Evolutionary conservation across 2,797 vertebrate species (phyloP), one percentile per base, ranked within the genome.

Genomic region (Pygocentrus nattereri): DNA sequence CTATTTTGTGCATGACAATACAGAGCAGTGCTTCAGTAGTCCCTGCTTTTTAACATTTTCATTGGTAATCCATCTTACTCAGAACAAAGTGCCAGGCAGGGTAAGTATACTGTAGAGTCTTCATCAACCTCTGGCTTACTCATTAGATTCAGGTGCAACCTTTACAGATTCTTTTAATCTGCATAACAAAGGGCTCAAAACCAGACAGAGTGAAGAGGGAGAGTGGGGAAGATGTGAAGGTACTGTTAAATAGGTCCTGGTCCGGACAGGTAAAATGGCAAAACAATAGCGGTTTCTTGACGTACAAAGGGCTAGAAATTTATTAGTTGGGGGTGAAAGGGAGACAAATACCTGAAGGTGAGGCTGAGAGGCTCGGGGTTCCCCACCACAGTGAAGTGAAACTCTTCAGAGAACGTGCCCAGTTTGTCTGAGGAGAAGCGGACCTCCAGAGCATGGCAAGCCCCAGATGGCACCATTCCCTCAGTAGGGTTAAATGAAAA

Each of bases 401-500:
- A 92, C 59, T 96, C 90, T 80, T 98, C 96, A 0, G 78, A 87
- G 74, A 99, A 96, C 1, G 62, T 38, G 23, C 96, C 97, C 78
- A 97, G 65, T 31, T 89, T 74, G 49, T 67, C 12, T 85, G 95
- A 93, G 31, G 84, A 86, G 90, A 98, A 97, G 76, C 85, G 88
- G 82, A 98, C 91, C 68, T 89, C 88, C 25, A 97, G 64, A 69
- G 86, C 89, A 83, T 96, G 96, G 80, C 88, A 84, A 65, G 76
- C 88, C 0, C 91, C 91, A 0, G 95, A 84, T 49, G 93, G 86
- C 31, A 98, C 79, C 11, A 91, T 84, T n/a, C 95, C 97, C 84
- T 96, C 90, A 21, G 71, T 78, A 0, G 97, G 97, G 12, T 58
- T 85, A 82, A 97, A 91, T 6, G 91, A 91, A 87, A 99, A 98